phyloP scores from a whole-genome alignment of 2,113 vertebrate genomes.

The Hyperopisus bebe region DNA sequence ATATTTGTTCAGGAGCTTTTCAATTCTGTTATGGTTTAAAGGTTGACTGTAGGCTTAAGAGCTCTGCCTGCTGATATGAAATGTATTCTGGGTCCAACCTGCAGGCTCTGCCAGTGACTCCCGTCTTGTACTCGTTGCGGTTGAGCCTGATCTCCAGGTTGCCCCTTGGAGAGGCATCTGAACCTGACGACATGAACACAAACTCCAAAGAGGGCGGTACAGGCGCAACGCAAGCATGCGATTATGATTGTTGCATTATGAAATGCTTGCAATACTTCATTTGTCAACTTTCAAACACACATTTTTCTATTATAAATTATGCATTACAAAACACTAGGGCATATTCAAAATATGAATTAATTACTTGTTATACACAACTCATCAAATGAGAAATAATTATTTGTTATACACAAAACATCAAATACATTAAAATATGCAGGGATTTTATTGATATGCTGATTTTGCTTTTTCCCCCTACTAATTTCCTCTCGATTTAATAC shows the following conservation, averaged over 20 bases:
- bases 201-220: background rate
- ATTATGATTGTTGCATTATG: background rate
- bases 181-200: background rate
- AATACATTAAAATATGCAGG: background rate
- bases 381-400: background rate
- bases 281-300: background rate
- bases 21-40: slow-evolving; percentile 23
- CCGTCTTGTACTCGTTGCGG: background rate
- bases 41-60: slow-evolving; percentile 12
- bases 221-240: background rate
- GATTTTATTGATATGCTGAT: background rate
- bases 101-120: background rate
- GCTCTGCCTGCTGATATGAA: background rate
- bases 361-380: background rate
- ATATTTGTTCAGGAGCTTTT: slow-evolving; percentile 26
- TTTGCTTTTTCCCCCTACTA: background rate
- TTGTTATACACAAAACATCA: background rate
- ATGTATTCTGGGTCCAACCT: slow-evolving; percentile 10
- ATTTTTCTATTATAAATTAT: background rate
- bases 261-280: background rate
- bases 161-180: background rate
- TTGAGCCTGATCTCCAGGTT: background rate
- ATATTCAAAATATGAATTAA: slow-evolving; percentile 8
- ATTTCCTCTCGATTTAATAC: background rate
- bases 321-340: background rate